Conservation (phyloP, 1,140 invertebrate genomes). For the Prorops nasuta region DNA sequence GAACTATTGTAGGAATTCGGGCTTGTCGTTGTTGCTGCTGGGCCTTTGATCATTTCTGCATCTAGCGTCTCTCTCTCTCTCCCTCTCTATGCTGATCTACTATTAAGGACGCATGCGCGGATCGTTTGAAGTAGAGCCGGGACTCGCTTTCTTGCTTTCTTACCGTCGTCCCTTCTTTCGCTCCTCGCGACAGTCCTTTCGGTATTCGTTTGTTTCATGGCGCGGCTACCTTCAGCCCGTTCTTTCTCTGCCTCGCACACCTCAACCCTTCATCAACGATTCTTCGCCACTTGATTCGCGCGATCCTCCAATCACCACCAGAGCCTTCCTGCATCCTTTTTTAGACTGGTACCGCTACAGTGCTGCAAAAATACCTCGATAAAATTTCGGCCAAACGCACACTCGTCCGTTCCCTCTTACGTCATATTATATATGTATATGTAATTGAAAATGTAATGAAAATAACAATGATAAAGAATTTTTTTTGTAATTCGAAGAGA, state of each 20-base stretch:
- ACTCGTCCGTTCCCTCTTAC: too few relatives aligned
- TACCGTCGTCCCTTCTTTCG: conserved; percentile 24
- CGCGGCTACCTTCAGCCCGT: conserved; percentile 8
- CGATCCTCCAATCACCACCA: conserved; percentile 9
- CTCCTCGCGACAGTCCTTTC: conserved; percentile 35
- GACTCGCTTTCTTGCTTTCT: conserved; percentile 43
- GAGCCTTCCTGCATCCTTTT: conserved; percentile 7
- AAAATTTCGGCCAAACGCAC: too few relatives aligned
- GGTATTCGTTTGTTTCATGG: conserved; percentile 55
- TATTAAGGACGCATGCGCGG: conserved; percentile 40
- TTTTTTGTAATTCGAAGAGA: too few relatives aligned
- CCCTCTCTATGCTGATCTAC: not conserved
- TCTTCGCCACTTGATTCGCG: conserved; percentile 3
- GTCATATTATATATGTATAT: too few relatives aligned
- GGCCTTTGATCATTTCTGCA: not conserved
- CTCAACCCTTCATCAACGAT: not conserved
- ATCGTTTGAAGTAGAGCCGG: conserved; percentile 51
- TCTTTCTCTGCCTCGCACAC: conserved; percentile 3
- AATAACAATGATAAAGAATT: too few relatives aligned
- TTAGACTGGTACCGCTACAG: too few relatives aligned
- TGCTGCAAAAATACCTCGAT: too few relatives aligned
- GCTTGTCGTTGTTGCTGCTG: conserved; percentile 31
- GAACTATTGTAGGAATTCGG: conserved; percentile 57
- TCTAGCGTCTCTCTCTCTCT: conserved; percentile 9
- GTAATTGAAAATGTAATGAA: too few relatives aligned